These are phyloP conservation scores for Plestiodon gilberti DNA, from an alignment of 2,113 vertebrate species.

Conservation along the genomic window DNA sequence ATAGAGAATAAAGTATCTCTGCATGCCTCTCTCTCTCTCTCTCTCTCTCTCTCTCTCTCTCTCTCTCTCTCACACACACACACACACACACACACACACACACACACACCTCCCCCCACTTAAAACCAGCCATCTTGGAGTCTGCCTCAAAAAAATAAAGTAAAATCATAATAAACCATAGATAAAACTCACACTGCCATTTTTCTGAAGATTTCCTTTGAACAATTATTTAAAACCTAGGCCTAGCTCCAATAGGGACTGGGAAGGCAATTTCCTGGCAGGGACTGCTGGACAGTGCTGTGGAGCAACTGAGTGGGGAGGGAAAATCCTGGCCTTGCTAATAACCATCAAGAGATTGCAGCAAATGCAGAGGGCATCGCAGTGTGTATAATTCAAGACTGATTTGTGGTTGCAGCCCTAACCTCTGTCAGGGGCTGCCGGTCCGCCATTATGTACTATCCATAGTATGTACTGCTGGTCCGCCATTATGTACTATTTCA, in stretches of 20 bases:
- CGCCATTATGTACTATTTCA: no score
- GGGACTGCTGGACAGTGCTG: background rate
- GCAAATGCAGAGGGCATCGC: background rate
- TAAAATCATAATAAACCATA: background rate
- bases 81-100: background rate
- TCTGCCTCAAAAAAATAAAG: background rate
- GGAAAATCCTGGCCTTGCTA: background rate
- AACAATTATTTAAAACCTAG: background rate
- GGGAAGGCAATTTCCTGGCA: background rate
- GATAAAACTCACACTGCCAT: background rate
- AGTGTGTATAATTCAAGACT: background rate
- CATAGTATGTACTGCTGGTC: no score
- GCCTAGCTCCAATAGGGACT: background rate
- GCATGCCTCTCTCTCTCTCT: no score
- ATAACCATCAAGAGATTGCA: background rate
- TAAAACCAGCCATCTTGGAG: background rate
- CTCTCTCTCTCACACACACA: no score
- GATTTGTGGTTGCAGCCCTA: background rate
- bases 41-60: no score
- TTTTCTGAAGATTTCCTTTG: background rate
- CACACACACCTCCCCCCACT: background rate
- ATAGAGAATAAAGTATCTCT: background rate
- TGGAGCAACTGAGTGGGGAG: background rate
- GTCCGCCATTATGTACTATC: no score
- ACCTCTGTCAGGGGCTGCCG: background rate